A percentile compares a stretch with the other conserved stretches of the same genome.
Conservation (phyloP, 1,140 invertebrate species). For the Bombus picipes region DNA sequence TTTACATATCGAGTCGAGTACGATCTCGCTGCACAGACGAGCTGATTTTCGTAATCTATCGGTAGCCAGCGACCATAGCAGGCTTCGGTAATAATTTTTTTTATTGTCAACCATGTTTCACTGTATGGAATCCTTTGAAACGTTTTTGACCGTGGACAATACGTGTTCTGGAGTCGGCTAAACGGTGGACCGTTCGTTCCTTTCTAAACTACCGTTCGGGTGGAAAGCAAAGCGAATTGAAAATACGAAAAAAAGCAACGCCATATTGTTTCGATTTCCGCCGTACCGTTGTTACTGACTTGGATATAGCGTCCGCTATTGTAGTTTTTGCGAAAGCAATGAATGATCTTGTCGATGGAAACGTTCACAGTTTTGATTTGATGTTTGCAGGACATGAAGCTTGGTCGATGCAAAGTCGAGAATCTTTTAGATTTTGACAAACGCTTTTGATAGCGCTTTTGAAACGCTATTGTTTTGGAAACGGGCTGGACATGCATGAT, state of each 20-base stretch:
- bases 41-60: slow-evolving; percentile 55
- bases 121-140: background rate
- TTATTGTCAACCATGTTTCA: background rate
- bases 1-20: too few relatives aligned
- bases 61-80: background rate
- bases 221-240: background rate
- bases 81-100: background rate
- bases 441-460: background rate
- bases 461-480: too few relatives aligned
- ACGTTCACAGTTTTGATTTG: background rate
- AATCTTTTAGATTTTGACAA: background rate
- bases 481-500: too few relatives aligned
- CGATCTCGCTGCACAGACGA: background rate
- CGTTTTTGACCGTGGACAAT: background rate
- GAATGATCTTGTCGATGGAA: background rate
- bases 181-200: background rate
- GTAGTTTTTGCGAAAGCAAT: background rate
- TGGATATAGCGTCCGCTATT: background rate
- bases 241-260: background rate
- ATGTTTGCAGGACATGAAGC: background rate
- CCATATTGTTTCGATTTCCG: background rate
- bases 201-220: background rate
- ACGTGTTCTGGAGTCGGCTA: too few relatives aligned
- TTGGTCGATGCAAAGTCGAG: background rate
- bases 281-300: background rate